These are phyloP conservation scores for Balaenoptera acutorostrata DNA, from an alignment of 2,113 vertebrate genomes.

Conservation along the genomic window DNA sequence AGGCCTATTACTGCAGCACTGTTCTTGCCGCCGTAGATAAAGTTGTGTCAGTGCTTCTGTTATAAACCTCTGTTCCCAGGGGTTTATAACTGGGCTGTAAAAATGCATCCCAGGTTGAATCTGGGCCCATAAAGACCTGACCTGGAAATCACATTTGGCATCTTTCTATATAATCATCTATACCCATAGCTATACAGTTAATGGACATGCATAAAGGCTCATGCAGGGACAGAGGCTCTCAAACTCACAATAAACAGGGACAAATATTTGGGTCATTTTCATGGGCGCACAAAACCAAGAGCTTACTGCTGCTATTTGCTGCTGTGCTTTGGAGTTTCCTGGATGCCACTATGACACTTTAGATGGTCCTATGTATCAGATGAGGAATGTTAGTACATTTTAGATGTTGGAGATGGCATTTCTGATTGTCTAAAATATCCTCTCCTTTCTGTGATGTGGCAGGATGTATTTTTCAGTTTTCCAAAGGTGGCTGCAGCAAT, in stretches of 20 bases:
- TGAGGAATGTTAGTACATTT: not conserved
- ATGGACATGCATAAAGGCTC: constrained; percentile 20
- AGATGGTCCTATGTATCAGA: not conserved
- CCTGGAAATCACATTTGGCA: constrained; percentile 74
- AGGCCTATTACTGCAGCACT: constrained; percentile 69
- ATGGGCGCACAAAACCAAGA: constrained; percentile 28
- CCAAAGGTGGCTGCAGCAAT: not conserved
- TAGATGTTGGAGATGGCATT: not conserved
- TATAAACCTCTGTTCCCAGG: constrained; percentile 75
- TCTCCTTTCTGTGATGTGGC: not conserved
- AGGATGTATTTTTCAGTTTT: constrained; percentile 26
- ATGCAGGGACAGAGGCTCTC: constrained; percentile 42
- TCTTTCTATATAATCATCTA: constrained; percentile 66
- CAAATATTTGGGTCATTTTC: constrained; percentile 72
- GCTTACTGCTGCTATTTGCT: not conserved
- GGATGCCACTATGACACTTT: not conserved
- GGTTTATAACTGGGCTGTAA: constrained; percentile 78
- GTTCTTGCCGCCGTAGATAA: constrained; percentile 73
- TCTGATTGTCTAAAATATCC: constrained; percentile 1
- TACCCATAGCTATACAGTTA: constrained; percentile 41
- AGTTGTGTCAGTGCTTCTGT: constrained; percentile 78
- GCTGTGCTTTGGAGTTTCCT: not conserved
- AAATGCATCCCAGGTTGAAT: constrained; percentile 71
- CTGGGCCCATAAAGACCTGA: constrained; percentile 77
- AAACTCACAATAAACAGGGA: constrained; percentile 58